Conservation (phyloP, 2,888 invertebrate species). For the Drosophila pullipes region DNA sequence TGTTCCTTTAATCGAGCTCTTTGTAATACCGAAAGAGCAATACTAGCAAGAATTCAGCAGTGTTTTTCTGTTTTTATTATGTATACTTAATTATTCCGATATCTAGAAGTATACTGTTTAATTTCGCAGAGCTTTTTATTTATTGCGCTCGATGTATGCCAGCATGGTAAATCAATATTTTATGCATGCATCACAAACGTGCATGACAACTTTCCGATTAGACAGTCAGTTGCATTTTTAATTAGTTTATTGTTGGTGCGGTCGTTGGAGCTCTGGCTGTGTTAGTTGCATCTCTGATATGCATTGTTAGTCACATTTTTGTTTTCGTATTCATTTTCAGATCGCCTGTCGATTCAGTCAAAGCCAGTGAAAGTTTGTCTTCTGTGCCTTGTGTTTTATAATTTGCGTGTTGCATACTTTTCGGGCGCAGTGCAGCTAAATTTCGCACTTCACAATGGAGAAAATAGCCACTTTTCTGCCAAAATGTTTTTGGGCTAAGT, state of each 20-base stretch:
- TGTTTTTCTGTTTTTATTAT: background rate
- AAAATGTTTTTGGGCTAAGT: background rate
- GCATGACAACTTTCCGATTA: conserved; percentile 45
- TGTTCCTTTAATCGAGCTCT: background rate
- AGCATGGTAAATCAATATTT: conserved; percentile 7
- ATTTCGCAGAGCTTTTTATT: background rate
- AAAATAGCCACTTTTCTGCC: background rate
- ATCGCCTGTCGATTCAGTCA: conserved; percentile 72
- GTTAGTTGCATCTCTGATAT: conserved; percentile 37
- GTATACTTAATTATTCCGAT: background rate
- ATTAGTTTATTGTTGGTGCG: conserved; percentile 61
- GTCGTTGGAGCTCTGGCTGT: conserved; percentile 28
- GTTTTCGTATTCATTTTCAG: conserved; percentile 74
- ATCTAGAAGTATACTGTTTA: background rate
- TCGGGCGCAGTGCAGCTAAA: conserved; percentile 28
- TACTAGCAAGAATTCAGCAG: background rate
- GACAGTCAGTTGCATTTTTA: conserved; percentile 59
- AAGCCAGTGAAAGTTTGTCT: conserved; percentile 74
- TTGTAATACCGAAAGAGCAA: background rate
- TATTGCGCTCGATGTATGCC: background rate
- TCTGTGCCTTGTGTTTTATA: conserved; percentile 73
- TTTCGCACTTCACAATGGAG: background rate
- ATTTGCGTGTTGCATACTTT: conserved; percentile 72
- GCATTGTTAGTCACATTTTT: conserved; percentile 48
- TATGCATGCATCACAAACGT: background rate